phyloP scores from a whole-genome alignment of 2,797 vertebrate genomes.

The Myotis myotis region DNA sequence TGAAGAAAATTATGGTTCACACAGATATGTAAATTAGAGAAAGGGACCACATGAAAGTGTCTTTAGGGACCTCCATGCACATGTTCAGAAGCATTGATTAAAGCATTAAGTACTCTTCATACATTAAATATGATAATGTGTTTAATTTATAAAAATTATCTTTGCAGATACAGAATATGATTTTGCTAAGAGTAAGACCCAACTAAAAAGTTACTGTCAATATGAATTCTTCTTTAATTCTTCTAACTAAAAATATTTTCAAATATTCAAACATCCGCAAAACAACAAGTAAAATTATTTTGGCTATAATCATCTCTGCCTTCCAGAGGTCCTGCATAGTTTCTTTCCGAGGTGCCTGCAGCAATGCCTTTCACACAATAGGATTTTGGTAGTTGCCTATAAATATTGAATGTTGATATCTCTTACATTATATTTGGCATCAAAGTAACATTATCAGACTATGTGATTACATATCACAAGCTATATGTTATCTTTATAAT shows the following conservation, averaged over 20 bases:
- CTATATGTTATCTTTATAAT: not conserved
- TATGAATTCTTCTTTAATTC: not conserved
- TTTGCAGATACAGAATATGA: not conserved
- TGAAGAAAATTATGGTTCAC: not conserved
- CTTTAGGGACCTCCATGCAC: not conserved
- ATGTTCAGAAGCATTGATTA: not conserved
- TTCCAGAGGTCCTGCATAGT: not conserved
- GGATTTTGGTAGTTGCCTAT: not conserved
- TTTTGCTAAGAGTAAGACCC: not conserved
- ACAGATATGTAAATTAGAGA: not conserved
- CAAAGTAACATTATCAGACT: not conserved
- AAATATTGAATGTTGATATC: not conserved
- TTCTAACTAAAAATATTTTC: not conserved
- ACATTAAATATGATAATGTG: not conserved
- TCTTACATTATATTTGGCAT: not conserved
- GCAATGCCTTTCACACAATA: not conserved
- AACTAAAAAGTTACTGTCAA: not conserved
- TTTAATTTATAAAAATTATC: slow-evolving; percentile 32
- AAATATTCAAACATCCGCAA: not conserved
- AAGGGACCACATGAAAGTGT: not conserved
- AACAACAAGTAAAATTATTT: not conserved
- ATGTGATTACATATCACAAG: not conserved
- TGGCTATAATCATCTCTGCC: not conserved
- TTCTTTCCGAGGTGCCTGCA: not conserved
- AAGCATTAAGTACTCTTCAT: not conserved